Evolutionary conservation across 2,113 vertebrate species (phyloP), one percentile per base, ranked within the genome.

Genomic region (Paedocypris sp.): DNA sequence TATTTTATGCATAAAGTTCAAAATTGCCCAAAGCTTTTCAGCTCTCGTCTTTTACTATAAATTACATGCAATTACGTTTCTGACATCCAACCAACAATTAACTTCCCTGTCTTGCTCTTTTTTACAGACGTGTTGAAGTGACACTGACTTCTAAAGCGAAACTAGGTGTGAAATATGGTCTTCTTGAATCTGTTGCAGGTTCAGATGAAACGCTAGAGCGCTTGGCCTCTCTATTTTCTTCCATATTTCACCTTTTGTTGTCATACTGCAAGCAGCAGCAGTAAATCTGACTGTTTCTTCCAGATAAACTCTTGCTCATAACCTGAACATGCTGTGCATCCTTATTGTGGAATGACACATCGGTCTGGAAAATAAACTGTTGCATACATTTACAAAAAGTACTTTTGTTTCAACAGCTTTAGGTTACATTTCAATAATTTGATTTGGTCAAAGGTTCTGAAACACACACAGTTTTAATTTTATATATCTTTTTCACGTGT

Each of bases 271-370:
- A 52, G 73, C 79, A 78, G 68, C 28, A 53, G 54, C 71, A 48
- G 48, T 79, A 78, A 79, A 81, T 78, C 77, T 75, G 59, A 63
- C 16, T 22, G n/a, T 70, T 79, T 80, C 77, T 73, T 75, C 64
- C 62, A 68, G 69, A 80, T 77, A 75, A 79, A 76, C 66, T 75
- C 63, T 60, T 68, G 64, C 68, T 76, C 73, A 75, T 65, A 63
- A 76, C 66, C 60, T 60, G 52, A 69, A 73, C 52, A 38, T 66
- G 59, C 31, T 66, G 65, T 61, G 57, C 47, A 54, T 32, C 35
- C 31, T 16, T 23, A 62, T 56, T 53, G 57, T 60, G 36, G 7
- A 49, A 53, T 57, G 13, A 50, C 49, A 64, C 42, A 65, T 26
- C 15, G 38, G 28, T 33, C 20, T 31, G 25, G 49, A 2, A 52